Base-by-base conservation (phyloP, 2,113 vertebrate species). In the Notiomystis cincta region DNA sequence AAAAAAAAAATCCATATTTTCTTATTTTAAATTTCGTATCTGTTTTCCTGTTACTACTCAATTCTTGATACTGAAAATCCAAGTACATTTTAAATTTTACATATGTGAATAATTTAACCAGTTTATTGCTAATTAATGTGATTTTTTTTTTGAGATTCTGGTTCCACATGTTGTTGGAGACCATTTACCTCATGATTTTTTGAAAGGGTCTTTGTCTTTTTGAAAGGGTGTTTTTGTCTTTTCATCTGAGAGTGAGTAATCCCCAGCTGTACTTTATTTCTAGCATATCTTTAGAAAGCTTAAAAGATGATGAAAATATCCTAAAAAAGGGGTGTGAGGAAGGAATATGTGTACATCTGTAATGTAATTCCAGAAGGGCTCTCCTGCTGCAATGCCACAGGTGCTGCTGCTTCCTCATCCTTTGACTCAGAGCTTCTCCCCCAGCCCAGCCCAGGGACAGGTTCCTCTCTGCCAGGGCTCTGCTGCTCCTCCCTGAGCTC, bases 1-100 rank as follows among this genome's bases (percentile, higher is more conserved):
- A 5, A 56, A 30, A 18, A 25, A 53, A 35, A 30, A 10, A 0
- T 12, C 61, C 1, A 0, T 56, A 7, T 76, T 50, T 60, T 66
- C 7, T 3, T 44, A 15, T 64, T 71, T 67, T 22, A 27, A 33
- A 69, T 47, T 67, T 89, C 5, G 0, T 80, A 25, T 7, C 7
- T 62, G 0, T 88, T 20, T 57, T 75, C 6, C 23, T 89, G 20
- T 70, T 38, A 20, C 18, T 69, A 17, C 10, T 33, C 12, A 30
- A 6, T 57, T 87, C 20, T 67, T 76, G 4, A 64, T 50, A 35
- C 45, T 75, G 56, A 78, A 85, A 87, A 50, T 76, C 15, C 27
- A 82, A 60, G 13, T 4, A 30, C 12, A 8, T 62, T 83, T 69
- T 61, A 19, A 56, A 9, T 73, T 87, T 65, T 57, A 37, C 4